These are phyloP conservation scores for Allolobophora icterica DNA, from an alignment of 2,888 invertebrate genomes.

Conservation along the genomic window DNA sequence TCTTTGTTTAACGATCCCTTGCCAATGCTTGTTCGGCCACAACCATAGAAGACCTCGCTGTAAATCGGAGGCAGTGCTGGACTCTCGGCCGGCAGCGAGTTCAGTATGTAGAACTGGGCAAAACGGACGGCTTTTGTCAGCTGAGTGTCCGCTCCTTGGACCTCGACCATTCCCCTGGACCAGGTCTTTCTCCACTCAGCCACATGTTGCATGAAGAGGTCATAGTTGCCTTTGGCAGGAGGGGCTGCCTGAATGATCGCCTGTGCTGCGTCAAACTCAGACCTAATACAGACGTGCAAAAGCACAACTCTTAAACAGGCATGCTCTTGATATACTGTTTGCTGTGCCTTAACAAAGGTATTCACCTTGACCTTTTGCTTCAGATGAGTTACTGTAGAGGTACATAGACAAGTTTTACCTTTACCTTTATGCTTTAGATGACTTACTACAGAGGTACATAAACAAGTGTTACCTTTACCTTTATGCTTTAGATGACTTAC, in stretches of 20 bases:
- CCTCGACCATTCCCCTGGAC: constrained; percentile 48
- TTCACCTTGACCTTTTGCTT: too few relatives aligned
- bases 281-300: constrained; percentile 20
- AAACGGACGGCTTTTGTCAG: constrained; percentile 49
- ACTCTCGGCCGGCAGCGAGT: constrained; percentile 52
- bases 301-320: constrained; percentile 31
- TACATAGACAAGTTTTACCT: too few relatives aligned
- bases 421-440: too few relatives aligned
- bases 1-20: constrained; percentile 45
- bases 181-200: constrained; percentile 50
- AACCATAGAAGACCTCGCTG: constrained; percentile 45
- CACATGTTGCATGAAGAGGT: constrained; percentile 42
- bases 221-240: constrained; percentile 34
- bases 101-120: constrained; percentile 55
- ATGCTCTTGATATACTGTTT: too few relatives aligned
- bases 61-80: constrained; percentile 45
- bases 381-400: too few relatives aligned
- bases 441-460: too few relatives aligned
- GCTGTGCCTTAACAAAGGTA: too few relatives aligned
- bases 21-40: constrained; percentile 46
- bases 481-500: too few relatives aligned
- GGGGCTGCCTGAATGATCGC: constrained; percentile 38
- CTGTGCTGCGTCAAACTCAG: constrained; percentile 46
- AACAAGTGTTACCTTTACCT: too few relatives aligned
- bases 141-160: constrained; percentile 45